Evolutionary conservation across 1,140 invertebrate species (phyloP).

Genomic region (Habropoda laboriosa): DNA sequence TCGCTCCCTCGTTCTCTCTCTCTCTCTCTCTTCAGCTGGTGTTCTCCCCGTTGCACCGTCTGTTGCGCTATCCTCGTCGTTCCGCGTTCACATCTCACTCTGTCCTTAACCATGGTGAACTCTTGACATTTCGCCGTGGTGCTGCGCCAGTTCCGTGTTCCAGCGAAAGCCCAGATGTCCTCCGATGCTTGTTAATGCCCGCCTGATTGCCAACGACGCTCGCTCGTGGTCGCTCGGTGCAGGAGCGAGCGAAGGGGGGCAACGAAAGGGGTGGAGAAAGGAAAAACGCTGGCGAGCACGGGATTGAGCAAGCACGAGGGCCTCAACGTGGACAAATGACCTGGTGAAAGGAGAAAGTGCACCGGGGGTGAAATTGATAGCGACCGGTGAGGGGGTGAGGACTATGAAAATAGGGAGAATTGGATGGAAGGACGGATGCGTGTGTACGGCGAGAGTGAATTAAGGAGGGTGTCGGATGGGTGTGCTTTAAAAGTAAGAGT

Average conservation of each 20-base stretch:
- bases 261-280: background rate
- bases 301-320: background rate
- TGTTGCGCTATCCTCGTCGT: background rate
- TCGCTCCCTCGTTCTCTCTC: background rate
- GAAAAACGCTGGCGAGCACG: background rate
- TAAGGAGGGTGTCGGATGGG: no score
- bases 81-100: slow-evolving; percentile 27
- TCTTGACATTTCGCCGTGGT: slow-evolving; percentile 67
- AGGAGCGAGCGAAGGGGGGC: background rate
- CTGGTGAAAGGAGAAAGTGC: background rate
- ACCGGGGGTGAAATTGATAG: slow-evolving; percentile 33
- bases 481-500: no score
- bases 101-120: slow-evolving; percentile 55
- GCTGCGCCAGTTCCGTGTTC: slow-evolving; percentile 59
- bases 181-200: slow-evolving; percentile 60
- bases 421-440: background rate
- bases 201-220: slow-evolving; percentile 56
- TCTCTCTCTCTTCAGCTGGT: slow-evolving; percentile 50
- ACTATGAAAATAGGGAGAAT: slow-evolving; percentile 13
- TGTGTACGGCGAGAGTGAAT: background rate
- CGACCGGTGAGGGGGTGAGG: background rate
- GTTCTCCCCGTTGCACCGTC: slow-evolving; percentile 44
- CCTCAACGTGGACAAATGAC: background rate
- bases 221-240: background rate
- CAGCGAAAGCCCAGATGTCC: slow-evolving; percentile 62